phyloP scores from a whole-genome alignment of 2,113 vertebrate species.

The Phalacrocorax pelagicus region DNA sequence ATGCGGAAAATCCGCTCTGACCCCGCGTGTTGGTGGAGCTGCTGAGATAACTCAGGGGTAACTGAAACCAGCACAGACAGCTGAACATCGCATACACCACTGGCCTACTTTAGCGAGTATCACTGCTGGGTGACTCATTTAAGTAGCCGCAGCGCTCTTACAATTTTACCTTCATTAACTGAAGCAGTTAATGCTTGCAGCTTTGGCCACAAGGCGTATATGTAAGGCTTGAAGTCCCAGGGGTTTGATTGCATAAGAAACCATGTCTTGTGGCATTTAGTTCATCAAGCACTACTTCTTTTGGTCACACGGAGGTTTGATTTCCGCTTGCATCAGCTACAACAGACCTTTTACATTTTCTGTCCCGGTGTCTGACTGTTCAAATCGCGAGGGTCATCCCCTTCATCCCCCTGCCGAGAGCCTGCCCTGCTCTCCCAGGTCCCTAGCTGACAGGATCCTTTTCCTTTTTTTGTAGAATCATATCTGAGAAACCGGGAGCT shows the following conservation, averaged over 20 bases:
- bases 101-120: background rate
- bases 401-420: background rate
- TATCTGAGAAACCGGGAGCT: background rate
- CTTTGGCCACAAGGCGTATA: background rate
- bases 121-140: background rate
- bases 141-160: background rate
- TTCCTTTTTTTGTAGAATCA: background rate
- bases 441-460: background rate
- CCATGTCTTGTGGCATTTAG: background rate
- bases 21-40: background rate
- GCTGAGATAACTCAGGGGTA: background rate
- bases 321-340: constrained; percentile 31
- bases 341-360: background rate
- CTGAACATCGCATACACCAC: background rate
- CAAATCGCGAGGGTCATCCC: background rate
- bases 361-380: background rate
- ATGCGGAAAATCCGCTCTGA: rapidly evolving
- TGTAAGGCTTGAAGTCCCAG: background rate
- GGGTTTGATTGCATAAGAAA: constrained; percentile 14
- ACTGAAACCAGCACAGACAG: background rate
- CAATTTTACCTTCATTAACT: background rate
- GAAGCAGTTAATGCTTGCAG: constrained; percentile 28
- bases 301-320: constrained; percentile 1
- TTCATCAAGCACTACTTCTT: constrained; percentile 11
- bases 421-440: background rate